Conservation (phyloP, 1,140 invertebrate genomes). For the Drosophila asahinai region DNA sequence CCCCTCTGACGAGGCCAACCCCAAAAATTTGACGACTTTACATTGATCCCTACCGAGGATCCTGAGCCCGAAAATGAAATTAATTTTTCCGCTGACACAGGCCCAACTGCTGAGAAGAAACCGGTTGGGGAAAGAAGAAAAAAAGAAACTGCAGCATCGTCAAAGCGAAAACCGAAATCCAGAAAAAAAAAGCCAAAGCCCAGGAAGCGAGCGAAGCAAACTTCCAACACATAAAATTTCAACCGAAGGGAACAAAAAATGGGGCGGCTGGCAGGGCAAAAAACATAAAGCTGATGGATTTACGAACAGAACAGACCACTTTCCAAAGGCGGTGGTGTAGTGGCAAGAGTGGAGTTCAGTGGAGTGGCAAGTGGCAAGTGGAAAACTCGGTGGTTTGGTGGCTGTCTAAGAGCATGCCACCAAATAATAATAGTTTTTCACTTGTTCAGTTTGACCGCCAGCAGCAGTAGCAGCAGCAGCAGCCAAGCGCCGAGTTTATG, state of each 20-base stretch:
- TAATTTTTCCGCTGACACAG: slow-evolving; percentile 64
- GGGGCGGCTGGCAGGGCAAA: slow-evolving; percentile 28
- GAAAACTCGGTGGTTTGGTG: slow-evolving; percentile 28
- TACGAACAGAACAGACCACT: slow-evolving; percentile 72
- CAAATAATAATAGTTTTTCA: slow-evolving; percentile 83
- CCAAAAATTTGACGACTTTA: slow-evolving; percentile 16
- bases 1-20: background rate
- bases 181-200: slow-evolving; percentile 33
- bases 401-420: slow-evolving; percentile 59
- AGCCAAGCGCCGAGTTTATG: slow-evolving; percentile 77
- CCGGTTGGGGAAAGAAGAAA: background rate
- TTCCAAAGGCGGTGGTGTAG: slow-evolving; percentile 34
- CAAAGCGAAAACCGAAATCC: slow-evolving; percentile 31
- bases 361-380: slow-evolving; percentile 17
- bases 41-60: slow-evolving; percentile 12
- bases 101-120: slow-evolving; percentile 19
- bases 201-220: slow-evolving; percentile 18
- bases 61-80: slow-evolving; percentile 23
- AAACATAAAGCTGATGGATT: slow-evolving; percentile 78
- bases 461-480: slow-evolving; percentile 35
- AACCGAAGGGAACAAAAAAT: slow-evolving; percentile 32
- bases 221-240: slow-evolving; percentile 65
- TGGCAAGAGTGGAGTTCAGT: slow-evolving; percentile 13
- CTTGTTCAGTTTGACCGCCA: slow-evolving; percentile 79
- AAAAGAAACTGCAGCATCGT: slow-evolving; percentile 57